Evolutionary conservation across 2,113 vertebrate genomes (phyloP), one percentile per base, ranked within the genome.

Genomic region (Cariama cristata): DNA sequence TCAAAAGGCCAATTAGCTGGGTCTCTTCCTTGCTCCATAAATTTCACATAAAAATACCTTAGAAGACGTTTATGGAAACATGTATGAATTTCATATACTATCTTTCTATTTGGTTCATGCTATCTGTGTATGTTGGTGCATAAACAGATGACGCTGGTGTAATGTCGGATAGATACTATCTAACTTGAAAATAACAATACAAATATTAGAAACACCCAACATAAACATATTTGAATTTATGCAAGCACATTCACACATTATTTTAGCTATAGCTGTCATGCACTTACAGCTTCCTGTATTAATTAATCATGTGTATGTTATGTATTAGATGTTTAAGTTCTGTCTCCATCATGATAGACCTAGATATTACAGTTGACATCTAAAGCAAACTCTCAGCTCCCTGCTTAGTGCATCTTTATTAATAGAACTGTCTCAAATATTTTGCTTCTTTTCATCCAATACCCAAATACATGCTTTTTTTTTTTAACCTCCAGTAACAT

Each of bases 11-110:
- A n/a, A 44, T 16, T 32, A 32, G 30, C 3, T 28, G 6, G 2
- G 6, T 67, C 17, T 56, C 52, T 58, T 47, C 10, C 16, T 49
- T 67, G 44, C 8, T 58, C 6, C 4, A 12, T 67, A 38, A n/a
- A 35, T 96, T 93, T 96, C 59, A 76, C 60, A 72, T 91, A 33
- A 87, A 96, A 97, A 67, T 81, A 33, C 47, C 44, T 90, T 93
- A 89, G 32, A 68, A 83, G 7, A 56, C 74, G 7, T 12, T 96
- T 95, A 85, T 87, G 38, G 27, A 95, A 95, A 71, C 55, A 91
- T 56, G 15, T 11, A 79, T 67, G 53, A 85, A 92, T 47, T 86
- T 67, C 23, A 84, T 32, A 81, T 73, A 82, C 4, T 28, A 14
- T 20, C 60, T 92, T 89, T 52, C 12, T 83, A 11, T 85, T 84